phyloP scores from a whole-genome alignment of 2,888 invertebrate genomes.

The Drosophila phalerata region DNA sequence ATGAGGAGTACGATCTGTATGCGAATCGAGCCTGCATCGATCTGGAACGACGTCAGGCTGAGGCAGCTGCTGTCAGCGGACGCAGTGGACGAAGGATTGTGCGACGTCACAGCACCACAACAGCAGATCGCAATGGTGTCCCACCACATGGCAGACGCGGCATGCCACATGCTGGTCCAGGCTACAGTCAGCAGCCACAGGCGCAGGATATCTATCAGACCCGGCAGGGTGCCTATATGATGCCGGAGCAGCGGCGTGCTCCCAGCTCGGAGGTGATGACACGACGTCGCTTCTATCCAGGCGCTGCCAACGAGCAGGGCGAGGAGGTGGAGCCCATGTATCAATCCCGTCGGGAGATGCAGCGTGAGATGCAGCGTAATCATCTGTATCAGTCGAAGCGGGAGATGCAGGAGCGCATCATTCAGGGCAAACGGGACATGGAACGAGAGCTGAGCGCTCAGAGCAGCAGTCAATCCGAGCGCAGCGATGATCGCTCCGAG shows the following conservation, averaged over 20 bases:
- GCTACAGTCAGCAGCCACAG: slow-evolving; percentile 45
- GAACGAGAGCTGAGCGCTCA: slow-evolving; percentile 84
- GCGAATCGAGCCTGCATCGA: slow-evolving; percentile 85
- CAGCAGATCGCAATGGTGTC: slow-evolving; percentile 82
- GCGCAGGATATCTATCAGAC: slow-evolving; percentile 82
- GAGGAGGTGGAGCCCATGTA: slow-evolving; percentile 82
- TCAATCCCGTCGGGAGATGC: slow-evolving; percentile 84
- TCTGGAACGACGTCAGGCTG: slow-evolving; percentile 83
- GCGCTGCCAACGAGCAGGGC: slow-evolving; percentile 78
- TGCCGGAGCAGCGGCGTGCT: slow-evolving; percentile 81
- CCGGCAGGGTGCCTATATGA: slow-evolving; percentile 82
- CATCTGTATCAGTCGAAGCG: slow-evolving; percentile 85
- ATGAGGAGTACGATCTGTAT: slow-evolving; percentile 84
- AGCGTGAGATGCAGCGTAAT: slow-evolving; percentile 84
- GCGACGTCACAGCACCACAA: slow-evolving; percentile 85
- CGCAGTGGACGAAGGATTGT: slow-evolving; percentile 79
- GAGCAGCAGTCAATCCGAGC: slow-evolving; percentile 82
- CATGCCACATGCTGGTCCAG: slow-evolving; percentile 53
- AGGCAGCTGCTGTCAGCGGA: slow-evolving; percentile 64
- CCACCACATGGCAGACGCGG: slow-evolving; percentile 56
- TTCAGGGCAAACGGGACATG: slow-evolving; percentile 84
- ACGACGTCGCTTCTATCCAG: slow-evolving; percentile 83
- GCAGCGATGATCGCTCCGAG: slow-evolving; percentile 81
- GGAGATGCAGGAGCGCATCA: slow-evolving; percentile 85
- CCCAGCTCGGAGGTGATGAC: slow-evolving; percentile 85